These are phyloP conservation scores for Iselma pallidipennis DNA, from an alignment of 2,888 invertebrate genomes.

Conservation along the genomic window DNA sequence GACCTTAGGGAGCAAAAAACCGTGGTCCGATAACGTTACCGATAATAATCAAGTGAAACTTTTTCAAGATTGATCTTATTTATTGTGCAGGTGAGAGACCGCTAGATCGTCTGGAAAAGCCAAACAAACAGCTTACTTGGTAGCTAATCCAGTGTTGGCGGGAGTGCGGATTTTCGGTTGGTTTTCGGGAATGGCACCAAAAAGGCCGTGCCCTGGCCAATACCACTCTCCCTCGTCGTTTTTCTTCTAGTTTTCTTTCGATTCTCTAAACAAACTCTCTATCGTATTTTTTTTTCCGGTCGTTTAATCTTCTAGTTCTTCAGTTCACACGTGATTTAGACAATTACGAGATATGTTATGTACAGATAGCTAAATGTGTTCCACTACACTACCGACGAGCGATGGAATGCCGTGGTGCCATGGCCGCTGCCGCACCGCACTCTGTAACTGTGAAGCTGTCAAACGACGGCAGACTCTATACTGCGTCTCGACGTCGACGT, in stretches of 20 bases:
- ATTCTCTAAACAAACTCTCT: too few species aligned
- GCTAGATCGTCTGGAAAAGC: conserved; percentile 4
- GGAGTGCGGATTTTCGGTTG: conserved; percentile 2
- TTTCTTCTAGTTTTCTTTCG: too few species aligned
- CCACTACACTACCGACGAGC: conserved; percentile 23
- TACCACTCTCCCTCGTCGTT: neutral
- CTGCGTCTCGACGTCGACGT: conserved; percentile 38
- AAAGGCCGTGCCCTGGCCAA: neutral
- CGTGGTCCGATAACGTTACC: too few species aligned
- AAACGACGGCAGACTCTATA: conserved; percentile 36
- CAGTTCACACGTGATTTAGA: too few species aligned
- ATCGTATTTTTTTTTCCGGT: neutral
- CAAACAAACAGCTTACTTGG: conserved; percentile 16
- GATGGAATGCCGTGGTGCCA: conserved; percentile 22
- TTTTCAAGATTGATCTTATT: too few species aligned
- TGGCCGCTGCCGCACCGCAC: conserved; percentile 37
- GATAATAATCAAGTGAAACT: too few species aligned
- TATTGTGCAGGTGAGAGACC: conserved; percentile 7
- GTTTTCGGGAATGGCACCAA: neutral
- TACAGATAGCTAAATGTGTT: neutral
- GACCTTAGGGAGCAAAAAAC: too few species aligned
- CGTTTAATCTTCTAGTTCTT: neutral
- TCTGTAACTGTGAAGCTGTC: conserved; percentile 35
- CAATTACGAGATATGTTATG: neutral
- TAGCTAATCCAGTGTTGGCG: conserved; percentile 10